Evolutionary conservation across 2,888 invertebrate genomes (phyloP).

Genomic region (Zygogramma bicolorata): DNA sequence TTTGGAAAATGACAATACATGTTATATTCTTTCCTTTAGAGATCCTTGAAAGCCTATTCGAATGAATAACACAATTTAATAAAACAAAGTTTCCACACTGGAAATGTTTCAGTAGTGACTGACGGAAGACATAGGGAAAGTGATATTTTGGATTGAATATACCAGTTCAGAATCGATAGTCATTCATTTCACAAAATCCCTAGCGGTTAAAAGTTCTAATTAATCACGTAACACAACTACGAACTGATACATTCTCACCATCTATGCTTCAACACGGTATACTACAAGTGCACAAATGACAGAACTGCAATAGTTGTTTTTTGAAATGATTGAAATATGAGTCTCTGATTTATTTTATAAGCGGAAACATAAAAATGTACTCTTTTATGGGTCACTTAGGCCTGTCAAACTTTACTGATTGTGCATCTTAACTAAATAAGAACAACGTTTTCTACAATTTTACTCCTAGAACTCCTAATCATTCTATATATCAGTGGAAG

Average conservation of each 20-base stretch:
- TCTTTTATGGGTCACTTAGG: slow-evolving; percentile 59
- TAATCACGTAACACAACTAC: neutral
- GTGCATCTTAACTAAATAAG: slow-evolving; percentile 50
- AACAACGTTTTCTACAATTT: slow-evolving; percentile 38
- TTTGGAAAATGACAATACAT: slow-evolving; percentile 61
- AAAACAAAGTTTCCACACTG: slow-evolving; percentile 7
- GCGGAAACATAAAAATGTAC: slow-evolving; percentile 57
- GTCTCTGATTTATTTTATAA: slow-evolving; percentile 29
- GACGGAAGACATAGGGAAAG: slow-evolving; percentile 48
- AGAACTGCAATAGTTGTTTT: neutral
- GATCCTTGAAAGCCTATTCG: slow-evolving; percentile 63
- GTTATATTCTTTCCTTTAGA: slow-evolving; percentile 62
- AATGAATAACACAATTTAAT: slow-evolving; percentile 35
- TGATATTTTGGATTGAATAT: neutral
- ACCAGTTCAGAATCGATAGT: neutral
- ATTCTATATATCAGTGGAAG: slow-evolving; percentile 41
- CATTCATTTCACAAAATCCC: neutral
- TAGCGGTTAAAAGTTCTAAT: neutral
- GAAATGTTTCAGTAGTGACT: slow-evolving; percentile 28
- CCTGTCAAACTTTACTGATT: slow-evolving; percentile 63
- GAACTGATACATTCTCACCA: neutral
- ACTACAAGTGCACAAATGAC: neutral
- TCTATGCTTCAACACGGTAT: neutral
- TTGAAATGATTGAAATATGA: neutral
- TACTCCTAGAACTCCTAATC: slow-evolving; percentile 30